These are phyloP conservation scores for Luidia sarsii DNA, from an alignment of 53 echinoderm and acorn worm genomes.

Conservation along the genomic window DNA sequence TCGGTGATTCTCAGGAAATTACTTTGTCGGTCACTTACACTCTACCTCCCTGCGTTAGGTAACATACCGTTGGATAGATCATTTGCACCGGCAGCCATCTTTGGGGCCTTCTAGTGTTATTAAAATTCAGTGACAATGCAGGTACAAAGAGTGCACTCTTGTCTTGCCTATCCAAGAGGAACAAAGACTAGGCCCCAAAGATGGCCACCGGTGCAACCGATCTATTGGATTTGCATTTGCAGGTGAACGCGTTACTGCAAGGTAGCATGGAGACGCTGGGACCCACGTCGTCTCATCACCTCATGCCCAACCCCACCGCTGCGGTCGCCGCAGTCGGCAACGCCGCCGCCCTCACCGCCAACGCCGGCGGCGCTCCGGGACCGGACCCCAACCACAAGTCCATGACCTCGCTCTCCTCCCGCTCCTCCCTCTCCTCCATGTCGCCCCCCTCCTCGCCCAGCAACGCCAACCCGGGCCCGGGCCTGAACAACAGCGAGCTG, in stretches of 20 bases:
- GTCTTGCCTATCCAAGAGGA: too few relatives aligned
- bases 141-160: too few relatives aligned
- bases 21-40: too few relatives aligned
- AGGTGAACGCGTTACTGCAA: constrained; percentile 93
- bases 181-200: too few relatives aligned
- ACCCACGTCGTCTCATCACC: constrained; percentile 29
- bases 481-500: constrained; percentile 42
- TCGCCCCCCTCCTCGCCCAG: constrained; percentile 94
- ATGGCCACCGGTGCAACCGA: too few relatives aligned
- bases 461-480: constrained; percentile 51
- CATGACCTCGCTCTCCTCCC: constrained; percentile 81
- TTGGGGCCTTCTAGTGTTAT: too few relatives aligned
- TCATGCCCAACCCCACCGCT: constrained; percentile 16
- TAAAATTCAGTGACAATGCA: too few relatives aligned
- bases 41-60: too few relatives aligned
- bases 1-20: too few relatives aligned
- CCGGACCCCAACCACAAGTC: constrained; percentile 62
- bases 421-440: constrained; percentile 91
- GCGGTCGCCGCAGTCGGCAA: constrained; percentile 13
- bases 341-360: constrained; percentile 8
- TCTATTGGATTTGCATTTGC: not conserved
- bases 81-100: too few relatives aligned
- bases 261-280: constrained; percentile 80
- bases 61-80: too few relatives aligned
- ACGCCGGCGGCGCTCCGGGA: constrained; percentile 13